Conservation (phyloP, 2,888 invertebrate genomes). For the Lithodes maja region DNA sequence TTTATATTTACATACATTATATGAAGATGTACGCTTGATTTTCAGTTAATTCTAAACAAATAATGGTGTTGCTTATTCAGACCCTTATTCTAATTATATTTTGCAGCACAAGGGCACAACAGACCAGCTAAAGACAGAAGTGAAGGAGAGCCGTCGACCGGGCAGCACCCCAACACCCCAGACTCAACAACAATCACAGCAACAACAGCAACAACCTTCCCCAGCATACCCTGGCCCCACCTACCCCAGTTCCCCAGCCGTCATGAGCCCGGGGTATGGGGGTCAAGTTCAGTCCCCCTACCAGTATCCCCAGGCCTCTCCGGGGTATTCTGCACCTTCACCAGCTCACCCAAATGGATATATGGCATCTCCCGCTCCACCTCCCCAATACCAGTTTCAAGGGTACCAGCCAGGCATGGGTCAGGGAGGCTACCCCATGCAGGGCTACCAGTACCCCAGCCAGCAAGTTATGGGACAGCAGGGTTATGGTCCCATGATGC, state of each 20-base stretch:
- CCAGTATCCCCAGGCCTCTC: slow-evolving; percentile 64
- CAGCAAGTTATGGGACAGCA: slow-evolving; percentile 71
- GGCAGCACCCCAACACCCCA: slow-evolving; percentile 61
- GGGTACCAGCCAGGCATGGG: slow-evolving; percentile 49
- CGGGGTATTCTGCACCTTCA: slow-evolving; percentile 66
- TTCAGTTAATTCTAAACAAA: too few species aligned
- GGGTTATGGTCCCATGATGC: slow-evolving; percentile 61
- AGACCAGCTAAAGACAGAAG: slow-evolving; percentile 54
- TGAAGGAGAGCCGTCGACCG: slow-evolving; percentile 56
- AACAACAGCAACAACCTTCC: slow-evolving; percentile 66
- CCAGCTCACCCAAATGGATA: slow-evolving; percentile 55
- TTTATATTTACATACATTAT: too few species aligned
- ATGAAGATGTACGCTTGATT: too few species aligned
- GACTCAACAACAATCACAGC: slow-evolving; percentile 58
- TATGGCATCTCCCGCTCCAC: slow-evolving; percentile 61
- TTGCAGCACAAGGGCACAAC: slow-evolving; percentile 64
- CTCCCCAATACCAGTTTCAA: slow-evolving; percentile 59
- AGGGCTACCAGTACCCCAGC: slow-evolving; percentile 68
- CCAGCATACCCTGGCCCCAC: slow-evolving; percentile 69
- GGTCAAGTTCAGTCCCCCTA: slow-evolving; percentile 67
- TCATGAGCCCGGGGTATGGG: slow-evolving; percentile 70
- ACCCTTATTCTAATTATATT: background rate
- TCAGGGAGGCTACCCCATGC: slow-evolving; percentile 48
- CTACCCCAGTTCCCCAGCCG: slow-evolving; percentile 59
- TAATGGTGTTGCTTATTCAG: too few species aligned